Evolutionary conservation across 1,140 invertebrate species (phyloP).

Genomic region (Druon quercuslanigerum): DNA sequence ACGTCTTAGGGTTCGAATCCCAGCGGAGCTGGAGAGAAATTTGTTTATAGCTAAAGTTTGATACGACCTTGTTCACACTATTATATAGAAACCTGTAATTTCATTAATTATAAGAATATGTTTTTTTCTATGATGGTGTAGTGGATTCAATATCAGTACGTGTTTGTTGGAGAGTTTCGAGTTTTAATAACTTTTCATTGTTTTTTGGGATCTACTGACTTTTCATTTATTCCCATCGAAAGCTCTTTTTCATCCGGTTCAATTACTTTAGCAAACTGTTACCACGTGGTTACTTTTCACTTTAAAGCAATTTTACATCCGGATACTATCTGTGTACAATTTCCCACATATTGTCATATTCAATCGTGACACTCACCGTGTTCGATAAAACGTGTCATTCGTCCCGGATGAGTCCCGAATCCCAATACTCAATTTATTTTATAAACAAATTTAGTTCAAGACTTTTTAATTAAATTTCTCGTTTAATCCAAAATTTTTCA

Average conservation of each 20-base stretch:
- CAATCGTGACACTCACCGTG: not conserved
- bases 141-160: not conserved
- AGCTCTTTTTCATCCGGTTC: constrained; percentile 37
- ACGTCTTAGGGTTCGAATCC: too few relatives aligned
- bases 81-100: too few relatives aligned
- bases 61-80: too few relatives aligned
- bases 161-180: constrained; percentile 17
- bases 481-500: not conserved
- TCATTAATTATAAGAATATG: too few relatives aligned
- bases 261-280: constrained; percentile 34
- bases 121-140: too few relatives aligned
- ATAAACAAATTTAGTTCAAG: not conserved
- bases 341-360: constrained; percentile 24
- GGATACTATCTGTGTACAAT: not conserved
- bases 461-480: too few relatives aligned
- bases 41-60: too few relatives aligned
- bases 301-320: constrained; percentile 31
- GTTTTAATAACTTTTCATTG: constrained; percentile 31
- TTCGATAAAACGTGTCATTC: constrained; percentile 20
- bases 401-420: constrained; percentile 1
- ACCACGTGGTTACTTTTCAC: constrained; percentile 40
- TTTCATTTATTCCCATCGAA: constrained; percentile 34
- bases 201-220: constrained; percentile 3
- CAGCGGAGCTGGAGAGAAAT: too few relatives aligned
- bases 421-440: not conserved